Base-by-base conservation (phyloP, 2,797 vertebrate genomes). In the Takifugu rubripes region DNA sequence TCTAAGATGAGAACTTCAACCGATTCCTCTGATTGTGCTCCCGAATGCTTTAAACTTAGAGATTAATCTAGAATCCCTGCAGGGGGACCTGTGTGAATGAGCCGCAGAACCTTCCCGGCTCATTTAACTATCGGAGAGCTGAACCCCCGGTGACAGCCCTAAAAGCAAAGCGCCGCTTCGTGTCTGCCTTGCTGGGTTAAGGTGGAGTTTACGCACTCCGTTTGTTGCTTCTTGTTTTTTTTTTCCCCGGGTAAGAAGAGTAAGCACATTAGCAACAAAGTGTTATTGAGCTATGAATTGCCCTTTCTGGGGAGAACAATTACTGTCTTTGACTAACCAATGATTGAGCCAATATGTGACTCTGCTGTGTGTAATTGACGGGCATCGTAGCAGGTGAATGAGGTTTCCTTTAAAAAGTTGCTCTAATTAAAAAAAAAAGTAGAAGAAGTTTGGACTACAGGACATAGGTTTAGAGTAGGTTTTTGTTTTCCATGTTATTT, bases 321-420 rank as follows among this genome's bases (percentile, higher is more conserved):
- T 89, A 90, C 81, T 77, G 72, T 84, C 84, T 87, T 89, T 82
- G 77, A 85, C 75, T 83, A 88, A 78, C 84, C 78, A 72, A 78
- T 77, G 82, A 86, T 78, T 82, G 80, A 84, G 81, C 81, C 79
- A 72, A 74, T 74, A 79, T 69, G 75, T 16, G 46, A 69, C 73
- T 69, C 66, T 63, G 59, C 69, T 77, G 55, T 78, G 61, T 79
- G 78, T 82, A 84, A 85, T 78, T 83, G 75, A 81, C 77, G 70
- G 52, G 70, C 25, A 25, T 42, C 56, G 61, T 65, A 52, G 54
- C 73, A 67, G 81, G 66, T 7, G 62, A 56, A 66, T 24, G 21
- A 15, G 24, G 5, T 47, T 47, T 24, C 15, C 9, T 24, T 9
- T 24, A 25, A 25, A 47, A 40, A 73, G 51, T 67, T 40, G 31